phyloP scores from a whole-genome alignment of 2,113 vertebrate species.

The Prietella phreatophila region DNA sequence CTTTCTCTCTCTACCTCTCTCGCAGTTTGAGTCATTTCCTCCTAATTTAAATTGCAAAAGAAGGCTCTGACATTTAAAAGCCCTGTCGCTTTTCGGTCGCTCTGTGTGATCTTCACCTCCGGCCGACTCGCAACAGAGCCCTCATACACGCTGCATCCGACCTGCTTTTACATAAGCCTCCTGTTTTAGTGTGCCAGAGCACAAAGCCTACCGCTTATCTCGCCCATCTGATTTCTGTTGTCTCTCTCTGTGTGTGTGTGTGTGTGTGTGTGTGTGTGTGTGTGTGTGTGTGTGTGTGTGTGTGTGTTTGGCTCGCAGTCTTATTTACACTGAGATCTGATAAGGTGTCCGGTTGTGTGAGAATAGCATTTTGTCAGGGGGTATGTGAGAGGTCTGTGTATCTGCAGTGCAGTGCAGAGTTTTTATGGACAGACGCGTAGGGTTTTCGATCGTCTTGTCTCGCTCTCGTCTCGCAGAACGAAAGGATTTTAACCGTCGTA shows the following conservation, averaged over 20 bases:
- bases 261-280: neutral
- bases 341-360: neutral
- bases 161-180: constrained; percentile 1
- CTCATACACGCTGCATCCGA: neutral
- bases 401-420: neutral
- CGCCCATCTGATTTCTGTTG: neutral
- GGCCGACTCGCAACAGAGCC: neutral
- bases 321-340: neutral
- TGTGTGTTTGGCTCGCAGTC: neutral
- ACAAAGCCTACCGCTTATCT: neutral
- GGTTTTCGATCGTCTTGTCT: neutral
- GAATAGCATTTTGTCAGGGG: neutral
- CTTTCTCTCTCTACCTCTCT: neutral
- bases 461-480: neutral
- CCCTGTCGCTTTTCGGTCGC: neutral
- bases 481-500: neutral
- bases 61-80: constrained; percentile 30
- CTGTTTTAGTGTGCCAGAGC: neutral
- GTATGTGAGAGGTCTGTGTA: neutral
- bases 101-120: constrained; percentile 8
- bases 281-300: neutral
- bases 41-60: neutral
- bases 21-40: constrained; percentile 33
- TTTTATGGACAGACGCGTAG: neutral
- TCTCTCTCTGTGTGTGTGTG: neutral